Base-by-base conservation (phyloP, 2,113 vertebrate genomes). In the Shinisaurus crocodilurus region DNA sequence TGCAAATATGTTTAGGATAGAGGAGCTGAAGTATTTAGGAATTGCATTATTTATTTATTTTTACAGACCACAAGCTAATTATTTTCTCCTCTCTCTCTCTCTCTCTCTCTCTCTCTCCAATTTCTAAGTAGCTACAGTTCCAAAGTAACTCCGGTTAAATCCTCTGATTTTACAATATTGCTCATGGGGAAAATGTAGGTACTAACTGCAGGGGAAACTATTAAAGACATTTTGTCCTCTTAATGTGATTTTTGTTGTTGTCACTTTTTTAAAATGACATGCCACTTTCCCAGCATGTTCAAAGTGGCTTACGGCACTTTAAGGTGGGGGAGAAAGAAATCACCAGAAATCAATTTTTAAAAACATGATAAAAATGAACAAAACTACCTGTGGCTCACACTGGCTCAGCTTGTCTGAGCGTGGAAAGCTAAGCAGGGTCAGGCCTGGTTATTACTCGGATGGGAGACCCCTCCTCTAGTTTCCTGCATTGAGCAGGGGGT, bases 1-100 rank as follows among this genome's bases (percentile, higher is more conserved):
- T 15, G 20, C 72, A 91, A 63, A 93, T 90, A 91, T 90, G 91
- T 93, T 82, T 90, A 88, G 79, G 34, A 82, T 4, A 40, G 3
- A n/a, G 3, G 25, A 1, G n/a, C 1, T 50, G 10, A 25, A 85
- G 86, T 32, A 92, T 4, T n/a, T 72, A 67, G 88, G 67, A 88
- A 79, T n/a, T 48, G 80, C 43, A 54, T 18, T 23, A 54, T 18
- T 72, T n/a, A n/a, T n/a, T n/a, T n/a, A n/a, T n/a, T 2, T 45
- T 81, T 40, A 79, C 43, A 91, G 76, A 3, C 20, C 57, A n/a
- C 16, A 3, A 15, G 45, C 0, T 2, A 90, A 87, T 15, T 7
- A 5, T 74, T 85, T 10, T 10, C 34, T 18, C 29, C 34, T 34
- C 1, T 20, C 9, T 6, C 0, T 37, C 3, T 32, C n/a, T n/a